These are phyloP conservation scores for Drosophila paulistorum DNA, from an alignment of 1,140 invertebrate genomes.

Conservation along the genomic window DNA sequence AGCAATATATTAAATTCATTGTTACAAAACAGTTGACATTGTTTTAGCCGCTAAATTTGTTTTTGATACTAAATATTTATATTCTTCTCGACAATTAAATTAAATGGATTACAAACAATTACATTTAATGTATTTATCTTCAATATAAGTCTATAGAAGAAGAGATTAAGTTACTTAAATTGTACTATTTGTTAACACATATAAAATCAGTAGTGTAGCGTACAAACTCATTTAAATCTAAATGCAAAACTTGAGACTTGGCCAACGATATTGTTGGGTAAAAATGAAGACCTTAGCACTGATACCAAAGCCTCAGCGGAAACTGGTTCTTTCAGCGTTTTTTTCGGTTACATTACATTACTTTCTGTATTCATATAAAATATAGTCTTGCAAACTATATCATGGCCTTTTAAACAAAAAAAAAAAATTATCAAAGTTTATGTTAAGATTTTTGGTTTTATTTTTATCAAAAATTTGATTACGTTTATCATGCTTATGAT, in stretches of 20 bases:
- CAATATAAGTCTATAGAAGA: conserved; percentile 54
- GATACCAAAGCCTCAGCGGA: background rate
- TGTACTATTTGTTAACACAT: conserved; percentile 43
- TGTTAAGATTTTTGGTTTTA: background rate
- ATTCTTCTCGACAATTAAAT: conserved; percentile 8
- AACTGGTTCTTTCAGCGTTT: background rate
- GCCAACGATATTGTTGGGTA: background rate
- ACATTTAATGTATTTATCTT: conserved; percentile 20
- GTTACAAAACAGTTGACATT: conserved; percentile 60
- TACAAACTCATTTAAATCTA: conserved; percentile 51
- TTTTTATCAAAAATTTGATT: background rate
- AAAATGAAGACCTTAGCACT: background rate
- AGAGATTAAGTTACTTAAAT: conserved; percentile 63
- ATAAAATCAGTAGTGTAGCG: conserved; percentile 53
- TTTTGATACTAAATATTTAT: conserved; percentile 22
- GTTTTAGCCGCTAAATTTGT: conserved; percentile 40
- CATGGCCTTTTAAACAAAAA: no score
- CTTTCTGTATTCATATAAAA: no score
- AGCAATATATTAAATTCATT: conserved; percentile 64
- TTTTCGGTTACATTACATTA: no score
- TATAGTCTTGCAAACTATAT: no score
- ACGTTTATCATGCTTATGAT: background rate
- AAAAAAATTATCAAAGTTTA: no score
- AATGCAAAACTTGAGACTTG: conserved; percentile 27
- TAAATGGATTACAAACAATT: conserved; percentile 20